Conservation (phyloP, 2,888 invertebrate genomes). For the Cantharis rufa region DNA sequence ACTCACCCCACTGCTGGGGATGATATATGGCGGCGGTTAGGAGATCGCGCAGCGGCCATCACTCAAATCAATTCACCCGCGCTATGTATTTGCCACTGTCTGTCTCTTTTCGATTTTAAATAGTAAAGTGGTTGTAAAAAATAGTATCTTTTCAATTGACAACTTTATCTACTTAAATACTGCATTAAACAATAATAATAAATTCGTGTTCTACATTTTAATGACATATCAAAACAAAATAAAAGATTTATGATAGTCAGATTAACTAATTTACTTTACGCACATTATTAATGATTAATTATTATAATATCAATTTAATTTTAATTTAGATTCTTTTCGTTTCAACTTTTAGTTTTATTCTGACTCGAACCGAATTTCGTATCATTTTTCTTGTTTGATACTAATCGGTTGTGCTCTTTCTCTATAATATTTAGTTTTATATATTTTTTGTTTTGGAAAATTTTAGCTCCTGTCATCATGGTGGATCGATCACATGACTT, state of each 20-base stretch:
- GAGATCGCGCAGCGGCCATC: constrained; percentile 63
- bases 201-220: neutral
- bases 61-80: constrained; percentile 58
- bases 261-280: neutral
- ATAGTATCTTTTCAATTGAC: neutral
- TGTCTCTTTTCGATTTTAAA: constrained; percentile 31
- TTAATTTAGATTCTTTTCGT: neutral
- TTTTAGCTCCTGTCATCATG: neutral
- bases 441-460: neutral
- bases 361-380: neutral
- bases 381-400: neutral
- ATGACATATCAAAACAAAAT: neutral
- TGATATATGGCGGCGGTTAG: constrained; percentile 64
- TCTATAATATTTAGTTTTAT: neutral
- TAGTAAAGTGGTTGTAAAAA: constrained; percentile 17
- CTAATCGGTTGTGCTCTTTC: neutral
- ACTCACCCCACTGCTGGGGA: constrained; percentile 55
- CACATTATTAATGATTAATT: neutral
- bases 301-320: neutral
- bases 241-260: neutral
- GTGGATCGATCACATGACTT: neutral
- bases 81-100: constrained; percentile 40
- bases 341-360: neutral
- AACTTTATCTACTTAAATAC: neutral
- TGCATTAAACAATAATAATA: neutral